Percentiles rank a stretch among this genome's conserved stretches.
phyloP scores from a whole-genome alignment of 2,888 invertebrate genomes.

The Cantharis rufa region DNA sequence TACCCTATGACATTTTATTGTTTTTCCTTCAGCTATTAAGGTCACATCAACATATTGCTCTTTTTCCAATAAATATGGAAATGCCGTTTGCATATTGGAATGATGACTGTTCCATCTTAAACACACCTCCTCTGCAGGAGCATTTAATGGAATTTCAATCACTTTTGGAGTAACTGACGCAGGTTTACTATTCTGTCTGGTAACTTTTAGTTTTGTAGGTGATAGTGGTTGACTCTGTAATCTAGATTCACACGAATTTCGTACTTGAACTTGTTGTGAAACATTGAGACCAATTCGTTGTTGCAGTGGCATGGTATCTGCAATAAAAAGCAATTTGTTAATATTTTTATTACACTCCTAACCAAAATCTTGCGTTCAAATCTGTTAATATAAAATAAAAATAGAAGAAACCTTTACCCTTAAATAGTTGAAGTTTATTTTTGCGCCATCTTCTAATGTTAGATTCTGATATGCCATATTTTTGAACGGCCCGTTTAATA shows the following conservation, averaged over 20 bases:
- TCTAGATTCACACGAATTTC: not conserved
- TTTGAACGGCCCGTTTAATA: conserved; percentile 43
- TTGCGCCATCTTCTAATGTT: conserved; percentile 48
- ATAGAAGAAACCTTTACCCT: not conserved
- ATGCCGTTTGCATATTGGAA: conserved; percentile 59
- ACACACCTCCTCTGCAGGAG: conserved; percentile 51
- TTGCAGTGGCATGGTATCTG: conserved; percentile 48
- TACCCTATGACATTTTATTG: conserved; percentile 61
- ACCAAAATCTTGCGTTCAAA: not conserved
- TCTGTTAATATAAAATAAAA: not conserved
- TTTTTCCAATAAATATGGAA: conserved; percentile 57
- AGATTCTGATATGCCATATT: conserved; percentile 47
- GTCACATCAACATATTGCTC: conserved; percentile 63
- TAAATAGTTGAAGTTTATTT: not conserved
- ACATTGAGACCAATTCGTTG: conserved; percentile 35
- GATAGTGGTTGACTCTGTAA: conserved; percentile 48
- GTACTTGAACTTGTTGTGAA: conserved; percentile 14
- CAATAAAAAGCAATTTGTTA: conserved; percentile 6
- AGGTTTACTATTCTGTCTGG: conserved; percentile 40
- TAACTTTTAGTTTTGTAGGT: conserved; percentile 51
- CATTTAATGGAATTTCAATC: not conserved
- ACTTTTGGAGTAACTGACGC: conserved; percentile 20
- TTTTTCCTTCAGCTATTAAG: conserved; percentile 59
- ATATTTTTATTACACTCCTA: not conserved
- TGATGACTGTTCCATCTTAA: conserved; percentile 63